Evolutionary conservation across 2,113 vertebrate species (phyloP).

Genomic region (Nipponia nippon): DNA sequence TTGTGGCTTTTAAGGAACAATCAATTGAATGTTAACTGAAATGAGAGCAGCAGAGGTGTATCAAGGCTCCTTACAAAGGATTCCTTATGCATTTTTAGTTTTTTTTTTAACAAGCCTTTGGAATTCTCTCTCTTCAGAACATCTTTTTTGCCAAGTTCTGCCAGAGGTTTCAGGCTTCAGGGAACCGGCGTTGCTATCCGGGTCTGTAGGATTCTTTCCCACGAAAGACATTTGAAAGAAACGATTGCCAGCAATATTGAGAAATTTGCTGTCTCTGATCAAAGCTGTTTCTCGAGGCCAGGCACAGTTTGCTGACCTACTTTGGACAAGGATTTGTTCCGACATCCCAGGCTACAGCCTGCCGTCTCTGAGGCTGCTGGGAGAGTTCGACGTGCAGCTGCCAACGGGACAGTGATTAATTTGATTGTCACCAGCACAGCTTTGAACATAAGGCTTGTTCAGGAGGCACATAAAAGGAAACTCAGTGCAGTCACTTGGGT

Average conservation of each 20-base stretch:
- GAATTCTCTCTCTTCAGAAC: neutral
- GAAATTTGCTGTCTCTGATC: neutral
- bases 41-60: neutral
- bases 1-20: neutral
- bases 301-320: neutral
- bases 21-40: neutral
- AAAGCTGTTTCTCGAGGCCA: neutral
- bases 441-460: neutral
- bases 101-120: neutral
- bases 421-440: slow-evolving; percentile 10
- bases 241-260: neutral
- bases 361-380: neutral
- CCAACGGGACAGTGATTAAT: neutral
- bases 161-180: neutral
- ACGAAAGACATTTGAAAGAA: neutral
- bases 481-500: neutral
- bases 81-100: neutral
- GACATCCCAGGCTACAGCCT: neutral
- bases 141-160: neutral
- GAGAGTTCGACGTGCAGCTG: neutral
- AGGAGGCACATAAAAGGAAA: slow-evolving; percentile 36
- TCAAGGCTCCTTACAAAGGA: neutral
- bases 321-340: neutral
- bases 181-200: neutral
- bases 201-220: neutral